Evolutionary conservation across 2,113 vertebrate genomes (phyloP), one percentile per base, ranked within the genome.

Genomic region (Trinectes maculatus): DNA sequence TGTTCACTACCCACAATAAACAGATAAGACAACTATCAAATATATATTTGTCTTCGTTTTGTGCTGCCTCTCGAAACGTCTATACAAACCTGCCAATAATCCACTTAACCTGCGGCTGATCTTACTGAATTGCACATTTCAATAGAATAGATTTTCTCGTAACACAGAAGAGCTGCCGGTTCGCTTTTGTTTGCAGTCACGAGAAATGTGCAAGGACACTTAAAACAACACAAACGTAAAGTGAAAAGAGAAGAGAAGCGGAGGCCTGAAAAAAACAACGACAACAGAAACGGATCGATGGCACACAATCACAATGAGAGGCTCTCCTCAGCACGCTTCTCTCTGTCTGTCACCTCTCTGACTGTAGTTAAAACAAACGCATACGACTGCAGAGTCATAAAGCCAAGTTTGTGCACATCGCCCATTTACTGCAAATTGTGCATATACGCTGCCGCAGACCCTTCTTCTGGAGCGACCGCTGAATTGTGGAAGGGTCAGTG

Each of bases 241-340:
- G n/a, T n/a, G n/a, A n/a, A n/a, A n/a, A n/a, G n/a, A n/a, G n/a
- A n/a, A n/a, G n/a, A n/a, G n/a, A n/a, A n/a, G n/a, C n/a, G n/a
- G n/a, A n/a, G n/a, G n/a, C n/a, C n/a, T n/a, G n/a, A 36, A 29
- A 37, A 25, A 36, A 53, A 56, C 37, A 42, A 22, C 5, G 13
- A 53, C 8, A 39, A 66, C 79, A 78, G 74, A 82, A 85, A 84
- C 48, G 42, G 70, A 79, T 79, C 79, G 71, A 84, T 80, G 60
- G 78, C 85, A 87, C 72, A 76, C 82, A 73, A 83, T 86, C 71
- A 79, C 77, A 85, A 85, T 63, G 63, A 69, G 61, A 73, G 59
- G 77, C 52, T 44, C 55, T 65, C 75, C 51, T 62, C 66, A 71
- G 78, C 10, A 13, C 22, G 21, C 59, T 48, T 44, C 49, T 34